Evolutionary conservation across 2,113 vertebrate species (phyloP), one percentile per base, ranked within the genome.

Genomic region (Oxyura jamaicensis): DNA sequence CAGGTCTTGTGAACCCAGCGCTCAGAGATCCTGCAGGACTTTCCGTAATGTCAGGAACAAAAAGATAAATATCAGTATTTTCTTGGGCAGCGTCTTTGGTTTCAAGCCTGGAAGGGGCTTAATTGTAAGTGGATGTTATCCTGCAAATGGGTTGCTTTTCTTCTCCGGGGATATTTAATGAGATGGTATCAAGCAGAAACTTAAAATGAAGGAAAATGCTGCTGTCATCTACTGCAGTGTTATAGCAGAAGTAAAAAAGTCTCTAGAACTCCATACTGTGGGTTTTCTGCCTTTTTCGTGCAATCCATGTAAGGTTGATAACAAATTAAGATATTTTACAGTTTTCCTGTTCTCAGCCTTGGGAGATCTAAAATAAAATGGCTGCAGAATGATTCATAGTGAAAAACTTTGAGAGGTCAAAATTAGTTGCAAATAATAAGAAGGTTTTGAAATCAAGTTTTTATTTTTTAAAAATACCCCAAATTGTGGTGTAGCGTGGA

Each of bases 61-160:
- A 58, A 68, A 78, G 74, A 91, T 58, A 52, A 62, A 48, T 71
- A 82, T 63, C 74, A 19, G 0, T 44, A 0, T 82, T 50, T 95
- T 87, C 71, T 71, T 84, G 88, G 81, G 2, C 11, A 22, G 67
- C 2, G 46, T 14, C 58, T 91, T 16, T 4, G 50, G 28, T 35
- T 80, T 76, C 25, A 48, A 93, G 95, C 73, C 95, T 95, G 77
- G 69, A 35, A 93, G 94, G 88, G 60, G 35, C 56, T 74, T n/a
- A 41, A 26, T 66, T 8, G 1, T 3, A 23, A 81, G 78, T 56
- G 66, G 91, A 90, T 87, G 91, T 93, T 94, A 94, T 91, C 94
- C 88, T 53, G 44, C 29, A 85, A 86, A 84, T 85, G 91, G 81
- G 74, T 44, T 82, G 74, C 26, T 81, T 78, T 90, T 35, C 60